These are phyloP conservation scores for Norana najaformis DNA, from an alignment of 2,888 invertebrate genomes.

Conservation along the genomic window DNA sequence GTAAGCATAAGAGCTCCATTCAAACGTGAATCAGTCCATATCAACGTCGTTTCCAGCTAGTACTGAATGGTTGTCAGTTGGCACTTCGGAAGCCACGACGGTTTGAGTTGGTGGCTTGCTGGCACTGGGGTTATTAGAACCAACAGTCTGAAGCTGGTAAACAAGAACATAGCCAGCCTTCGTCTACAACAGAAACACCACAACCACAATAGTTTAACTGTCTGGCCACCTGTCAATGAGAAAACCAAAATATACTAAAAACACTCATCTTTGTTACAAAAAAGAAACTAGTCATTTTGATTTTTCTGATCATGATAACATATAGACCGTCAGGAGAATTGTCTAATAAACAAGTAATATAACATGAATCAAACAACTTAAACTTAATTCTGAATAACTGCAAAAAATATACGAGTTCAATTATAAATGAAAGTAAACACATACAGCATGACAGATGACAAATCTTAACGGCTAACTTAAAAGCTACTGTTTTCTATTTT, in stretches of 20 bases:
- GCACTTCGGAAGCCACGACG: background rate
- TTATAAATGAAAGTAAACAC: no score
- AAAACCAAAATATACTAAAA: background rate
- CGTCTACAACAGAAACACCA: slow-evolving; percentile 53
- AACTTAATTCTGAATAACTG: no score
- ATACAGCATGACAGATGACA: no score
- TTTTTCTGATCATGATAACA: background rate
- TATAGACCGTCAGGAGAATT: background rate
- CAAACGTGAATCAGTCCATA: background rate
- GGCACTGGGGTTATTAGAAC: background rate
- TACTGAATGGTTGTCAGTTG: background rate
- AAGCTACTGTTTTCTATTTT: no score
- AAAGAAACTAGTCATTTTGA: background rate
- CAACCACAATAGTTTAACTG: background rate
- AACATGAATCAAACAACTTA: no score
- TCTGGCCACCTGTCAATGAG: background rate
- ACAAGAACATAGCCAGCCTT: slow-evolving; percentile 66
- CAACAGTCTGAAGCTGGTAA: slow-evolving; percentile 54
- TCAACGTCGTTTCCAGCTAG: background rate
- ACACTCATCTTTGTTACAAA: background rate
- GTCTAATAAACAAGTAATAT: no score
- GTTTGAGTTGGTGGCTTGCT: slow-evolving; percentile 16
- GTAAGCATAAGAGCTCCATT: background rate
- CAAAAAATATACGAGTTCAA: no score
- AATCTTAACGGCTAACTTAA: no score